Evolutionary conservation across 2,888 invertebrate species (phyloP), one percentile per base, ranked within the genome.

Genomic region (Pristionchus arcanus): DNA sequence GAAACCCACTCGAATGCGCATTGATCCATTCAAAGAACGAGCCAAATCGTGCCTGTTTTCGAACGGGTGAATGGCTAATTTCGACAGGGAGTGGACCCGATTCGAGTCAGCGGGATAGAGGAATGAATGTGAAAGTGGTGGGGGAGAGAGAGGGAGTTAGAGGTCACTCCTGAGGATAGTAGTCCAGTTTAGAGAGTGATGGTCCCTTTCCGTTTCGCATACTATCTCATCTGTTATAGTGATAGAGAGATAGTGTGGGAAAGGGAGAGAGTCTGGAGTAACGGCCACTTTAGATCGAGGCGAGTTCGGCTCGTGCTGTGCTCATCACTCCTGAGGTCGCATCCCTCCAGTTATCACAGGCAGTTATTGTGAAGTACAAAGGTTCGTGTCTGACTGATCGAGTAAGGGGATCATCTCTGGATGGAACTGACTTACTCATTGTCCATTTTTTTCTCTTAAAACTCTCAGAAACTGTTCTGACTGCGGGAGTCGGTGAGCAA

Each of bases 301-400:
- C 83, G 28, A 89, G 28, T 42, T 89, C 89, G 4, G 37, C 89
- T 21, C 59, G 31, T 49, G 37, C 89, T 31, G 83, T 89, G 11
- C 66, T 83, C 15, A 59, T 90, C 15, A n/a, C 25, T 19, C 53
- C 91, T 25, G 81, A 63, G 19, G 28, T 77, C 90, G 77, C 90
- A 90, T 19, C 90, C 88, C 71, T 42, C 89, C 55, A 90, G 55
- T 31, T 90, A 63, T 71, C 37, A 5, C 53, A 66, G 25, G 77
- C 87, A 9, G 90, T 91, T 13, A 89, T 93, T 37, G 88, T 92
- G 28, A 92, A 93, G 71, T 93, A 93, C 90, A 92, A 91, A 91
- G 91, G 94, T 94, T 19, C 4, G 74, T 9, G 15, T 28, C 2
- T 63, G 42, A 49, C 42, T 49, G 11, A 49, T 49, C 42, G 0